Percentiles rank a stretch among this genome's conserved stretches.
Evolutionary conservation across 2,797 vertebrate species (phyloP).

Genomic region (Sebastes cheni): DNA sequence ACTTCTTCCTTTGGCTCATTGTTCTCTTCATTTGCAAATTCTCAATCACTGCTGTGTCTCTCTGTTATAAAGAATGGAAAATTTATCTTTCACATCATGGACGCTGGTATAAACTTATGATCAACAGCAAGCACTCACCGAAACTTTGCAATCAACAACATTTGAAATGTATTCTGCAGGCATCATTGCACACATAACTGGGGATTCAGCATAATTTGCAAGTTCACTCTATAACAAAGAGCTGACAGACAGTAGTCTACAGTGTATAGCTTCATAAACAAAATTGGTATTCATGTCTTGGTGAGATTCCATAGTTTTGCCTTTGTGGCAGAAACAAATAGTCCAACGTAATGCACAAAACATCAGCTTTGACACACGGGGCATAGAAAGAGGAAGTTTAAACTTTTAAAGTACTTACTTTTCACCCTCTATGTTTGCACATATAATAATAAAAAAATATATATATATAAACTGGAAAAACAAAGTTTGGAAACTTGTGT

Average conservation of each 20-base stretch:
- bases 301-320: constrained; percentile 32
- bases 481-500: too few relatives aligned
- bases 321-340: constrained; percentile 40
- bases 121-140: constrained; percentile 24
- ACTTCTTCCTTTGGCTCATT: neutral
- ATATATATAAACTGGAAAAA: too few relatives aligned
- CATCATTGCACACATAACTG: constrained; percentile 54
- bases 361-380: constrained; percentile 6
- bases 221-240: constrained; percentile 17
- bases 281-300: constrained; percentile 54
- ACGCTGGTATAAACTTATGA: constrained; percentile 9
- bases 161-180: constrained; percentile 60
- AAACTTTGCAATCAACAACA: constrained; percentile 38
- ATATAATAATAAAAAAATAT: neutral
- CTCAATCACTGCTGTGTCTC: neutral
- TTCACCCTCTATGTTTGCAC: neutral
- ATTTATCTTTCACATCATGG: constrained; percentile 31
- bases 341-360: constrained; percentile 13
- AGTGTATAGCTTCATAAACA: constrained; percentile 40
- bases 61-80: neutral
- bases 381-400: neutral
- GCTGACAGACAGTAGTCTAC: constrained; percentile 20
- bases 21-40: constrained; percentile 5
- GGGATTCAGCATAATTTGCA: constrained; percentile 49
- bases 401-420: constrained; percentile 14